Evolutionary conservation across 2,113 vertebrate genomes (phyloP).

Genomic region (Solea solea): DNA sequence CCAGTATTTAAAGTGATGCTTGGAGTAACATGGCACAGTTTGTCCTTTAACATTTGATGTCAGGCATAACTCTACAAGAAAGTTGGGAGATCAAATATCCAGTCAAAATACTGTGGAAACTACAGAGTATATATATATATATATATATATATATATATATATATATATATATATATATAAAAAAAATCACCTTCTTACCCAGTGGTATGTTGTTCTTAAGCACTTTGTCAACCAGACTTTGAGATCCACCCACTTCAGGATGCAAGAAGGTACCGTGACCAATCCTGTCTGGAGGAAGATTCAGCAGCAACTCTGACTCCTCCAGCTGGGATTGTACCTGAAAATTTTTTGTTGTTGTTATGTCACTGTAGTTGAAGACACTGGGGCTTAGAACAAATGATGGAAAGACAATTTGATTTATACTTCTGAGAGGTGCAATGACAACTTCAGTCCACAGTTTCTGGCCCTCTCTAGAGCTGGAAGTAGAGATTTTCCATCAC

Average conservation of each 20-base stretch:
- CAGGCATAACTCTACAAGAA: constrained; percentile 89
- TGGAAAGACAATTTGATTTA: neutral
- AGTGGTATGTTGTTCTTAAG: constrained; percentile 86
- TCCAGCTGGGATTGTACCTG: constrained; percentile 90
- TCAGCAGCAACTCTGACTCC: constrained; percentile 89
- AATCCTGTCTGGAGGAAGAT: constrained; percentile 88
- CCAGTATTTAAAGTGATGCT: constrained; percentile 97
- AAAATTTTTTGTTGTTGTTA: constrained; percentile 30
- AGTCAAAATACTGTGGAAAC: neutral
- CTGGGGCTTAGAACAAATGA: neutral
- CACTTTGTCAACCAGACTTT: constrained; percentile 87
- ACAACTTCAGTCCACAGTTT: constrained; percentile 90
- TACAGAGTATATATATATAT: neutral
- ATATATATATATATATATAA: neutral
- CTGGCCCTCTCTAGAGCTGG: constrained; percentile 89
- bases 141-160: neutral
- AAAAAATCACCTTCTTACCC: constrained; percentile 78
- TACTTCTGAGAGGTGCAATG: constrained; percentile 96
- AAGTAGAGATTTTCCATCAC: constrained; percentile 87
- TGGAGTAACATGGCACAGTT: constrained; percentile 86
- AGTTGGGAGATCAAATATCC: neutral
- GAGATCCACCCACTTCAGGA: constrained; percentile 80
- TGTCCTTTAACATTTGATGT: constrained; percentile 95
- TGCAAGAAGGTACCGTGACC: constrained; percentile 95
- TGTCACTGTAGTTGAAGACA: neutral